Base-by-base conservation (phyloP, 2,888 invertebrate species). In the Tenthredo scrophulariae region DNA sequence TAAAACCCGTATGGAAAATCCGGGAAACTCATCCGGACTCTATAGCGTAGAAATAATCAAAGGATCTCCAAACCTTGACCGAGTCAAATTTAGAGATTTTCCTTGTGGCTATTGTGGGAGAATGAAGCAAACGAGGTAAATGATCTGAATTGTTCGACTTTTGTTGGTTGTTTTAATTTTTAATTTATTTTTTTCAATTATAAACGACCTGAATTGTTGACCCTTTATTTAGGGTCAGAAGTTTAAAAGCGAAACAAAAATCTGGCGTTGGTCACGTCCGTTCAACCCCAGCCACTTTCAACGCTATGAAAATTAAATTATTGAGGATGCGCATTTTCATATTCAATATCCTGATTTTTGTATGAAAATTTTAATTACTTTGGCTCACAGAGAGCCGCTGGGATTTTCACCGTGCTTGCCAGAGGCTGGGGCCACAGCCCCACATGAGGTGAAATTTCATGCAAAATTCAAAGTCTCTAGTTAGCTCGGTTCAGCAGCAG, bases 191-290 rank as follows among this genome's bases (percentile, higher is more conserved):
- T 54, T 54, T 54, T 1, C 1, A 54, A 54, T n/a, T 2, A 54
- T 6, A 54, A 54, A 54, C 5, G 5, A 54, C 1, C 7, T 15
- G 46, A 46, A n/a, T 54, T 5, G 18, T 54, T 54, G 18, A 1
- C 50, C 6, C n/a, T n/a, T 54, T 54, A n/a, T 54, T n/a, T 7
- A 54, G 18, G 54, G n/a, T 54, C 54, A 54, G 10, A 54, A 54
- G n/a, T 54, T n/a, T n/a, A n/a, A 54, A 54, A n/a, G 54, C n/a
- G 54, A 54, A 54, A 54, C 54, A 54, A 54, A 54, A n/a, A 54
- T 26, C 62, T 0, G 10, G 3, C 6, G 58, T 22, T 15, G 22
- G 13, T 22, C 54, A 22, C 58, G 22, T 58, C n/a, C 22, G n/a
- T 58, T 58, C 58, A 5, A 58, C n/a, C 22, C n/a, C 5, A 58